phyloP scores from a whole-genome alignment of 2,113 vertebrate genomes.

The Pedionomus torquatus region DNA sequence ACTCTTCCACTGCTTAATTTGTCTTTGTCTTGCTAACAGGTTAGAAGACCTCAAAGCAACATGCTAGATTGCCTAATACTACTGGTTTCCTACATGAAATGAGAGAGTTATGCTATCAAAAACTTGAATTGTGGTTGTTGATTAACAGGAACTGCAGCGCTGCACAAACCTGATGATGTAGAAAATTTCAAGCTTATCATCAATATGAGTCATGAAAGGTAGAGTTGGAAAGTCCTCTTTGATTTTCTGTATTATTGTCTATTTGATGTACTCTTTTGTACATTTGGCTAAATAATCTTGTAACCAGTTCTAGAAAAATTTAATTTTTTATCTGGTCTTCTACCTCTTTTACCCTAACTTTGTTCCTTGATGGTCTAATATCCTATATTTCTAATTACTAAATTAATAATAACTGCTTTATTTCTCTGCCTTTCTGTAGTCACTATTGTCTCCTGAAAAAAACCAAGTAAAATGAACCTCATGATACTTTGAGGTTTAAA shows the following conservation, averaged over 20 bases:
- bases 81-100: not conserved
- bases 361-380: not conserved
- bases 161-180: not conserved
- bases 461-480: not conserved
- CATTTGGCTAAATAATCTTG: not conserved
- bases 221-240: not conserved
- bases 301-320: not conserved
- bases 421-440: conserved; percentile 10
- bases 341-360: not conserved
- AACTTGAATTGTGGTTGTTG: not conserved
- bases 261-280: not conserved
- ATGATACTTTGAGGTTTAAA: not conserved
- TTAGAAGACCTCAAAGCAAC: not conserved
- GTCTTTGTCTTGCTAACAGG: not conserved
- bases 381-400: not conserved
- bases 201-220: not conserved
- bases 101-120: not conserved
- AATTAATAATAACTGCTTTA: not conserved
- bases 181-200: not conserved
- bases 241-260: not conserved
- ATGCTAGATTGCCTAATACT: not conserved
- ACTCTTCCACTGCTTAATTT: not conserved
- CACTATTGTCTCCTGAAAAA: not conserved
- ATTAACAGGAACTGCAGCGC: not conserved
- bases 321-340: not conserved